Evolutionary conservation across 2,797 vertebrate species (phyloP).

Genomic region (Syngnathus rostellatus): DNA sequence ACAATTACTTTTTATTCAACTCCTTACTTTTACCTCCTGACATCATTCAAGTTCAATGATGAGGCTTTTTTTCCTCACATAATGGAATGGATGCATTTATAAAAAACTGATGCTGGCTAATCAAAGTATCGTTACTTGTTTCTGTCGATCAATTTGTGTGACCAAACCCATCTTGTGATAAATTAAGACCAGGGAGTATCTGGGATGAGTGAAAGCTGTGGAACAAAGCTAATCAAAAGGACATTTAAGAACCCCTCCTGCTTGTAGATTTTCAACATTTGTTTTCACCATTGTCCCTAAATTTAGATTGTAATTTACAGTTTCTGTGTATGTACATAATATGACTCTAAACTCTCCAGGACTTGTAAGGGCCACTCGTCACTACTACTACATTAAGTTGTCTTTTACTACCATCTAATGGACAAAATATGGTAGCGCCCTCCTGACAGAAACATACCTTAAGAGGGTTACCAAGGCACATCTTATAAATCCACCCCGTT

Average conservation of each 20-base stretch:
- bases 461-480: not conserved
- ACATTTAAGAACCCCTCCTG: not conserved
- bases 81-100: too few relatives aligned
- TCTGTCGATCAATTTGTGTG: slow-evolving; percentile 11
- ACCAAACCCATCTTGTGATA: slow-evolving; percentile 27
- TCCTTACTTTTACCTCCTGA: not conserved
- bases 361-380: not conserved
- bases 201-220: slow-evolving; percentile 35
- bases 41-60: not conserved
- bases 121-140: not conserved
- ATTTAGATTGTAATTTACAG: not conserved
- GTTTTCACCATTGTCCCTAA: not conserved
- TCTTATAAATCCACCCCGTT: not conserved
- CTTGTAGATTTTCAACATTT: not conserved
- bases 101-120: too few relatives aligned
- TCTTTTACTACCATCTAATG: slow-evolving; percentile 49
- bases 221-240: not conserved
- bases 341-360: not conserved
- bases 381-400: not conserved
- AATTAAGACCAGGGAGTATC: slow-evolving; percentile 40
- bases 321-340: not conserved
- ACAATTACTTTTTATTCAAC: not conserved
- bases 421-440: slow-evolving; percentile 3
- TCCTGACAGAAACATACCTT: not conserved
- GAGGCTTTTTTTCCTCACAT: not conserved